phyloP scores from a whole-genome alignment of 2,797 vertebrate genomes.

The Macropus fuliginosus region DNA sequence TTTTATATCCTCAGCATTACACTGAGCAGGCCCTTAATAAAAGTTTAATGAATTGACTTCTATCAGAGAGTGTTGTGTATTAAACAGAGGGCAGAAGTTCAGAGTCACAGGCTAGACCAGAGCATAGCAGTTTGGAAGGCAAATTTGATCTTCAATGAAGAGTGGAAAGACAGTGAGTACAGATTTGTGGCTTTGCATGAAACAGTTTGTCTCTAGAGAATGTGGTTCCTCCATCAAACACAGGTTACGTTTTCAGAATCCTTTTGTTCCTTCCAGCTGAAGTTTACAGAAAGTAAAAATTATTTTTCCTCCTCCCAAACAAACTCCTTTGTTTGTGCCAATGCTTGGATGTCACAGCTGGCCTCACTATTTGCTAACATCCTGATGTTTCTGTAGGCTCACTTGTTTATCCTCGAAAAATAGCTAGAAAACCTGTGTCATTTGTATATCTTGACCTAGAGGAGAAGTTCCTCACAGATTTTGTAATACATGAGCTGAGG shows the following conservation, averaged over 20 bases:
- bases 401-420: background rate
- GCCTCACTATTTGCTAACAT: constrained; percentile 20
- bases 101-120: background rate
- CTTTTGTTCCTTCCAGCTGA: background rate
- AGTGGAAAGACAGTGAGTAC: background rate
- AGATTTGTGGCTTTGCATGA: background rate
- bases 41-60: background rate
- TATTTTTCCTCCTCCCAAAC: background rate
- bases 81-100: background rate
- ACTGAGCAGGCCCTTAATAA: background rate
- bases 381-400: constrained; percentile 33
- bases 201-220: background rate
- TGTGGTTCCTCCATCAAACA: background rate
- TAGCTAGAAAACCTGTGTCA: background rate
- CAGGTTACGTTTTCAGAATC: background rate
- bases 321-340: constrained; percentile 22
- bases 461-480: background rate
- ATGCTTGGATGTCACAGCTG: constrained; percentile 12
- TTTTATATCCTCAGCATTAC: background rate
- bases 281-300: constrained; percentile 42
- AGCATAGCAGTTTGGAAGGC: background rate
- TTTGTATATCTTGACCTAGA: background rate
- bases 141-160: background rate
- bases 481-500: constrained; percentile 29
- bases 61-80: background rate